Percentiles rank a stretch among this genome's conserved stretches.
phyloP scores from a whole-genome alignment of 2,888 invertebrate genomes.

The Tachina grossa region DNA sequence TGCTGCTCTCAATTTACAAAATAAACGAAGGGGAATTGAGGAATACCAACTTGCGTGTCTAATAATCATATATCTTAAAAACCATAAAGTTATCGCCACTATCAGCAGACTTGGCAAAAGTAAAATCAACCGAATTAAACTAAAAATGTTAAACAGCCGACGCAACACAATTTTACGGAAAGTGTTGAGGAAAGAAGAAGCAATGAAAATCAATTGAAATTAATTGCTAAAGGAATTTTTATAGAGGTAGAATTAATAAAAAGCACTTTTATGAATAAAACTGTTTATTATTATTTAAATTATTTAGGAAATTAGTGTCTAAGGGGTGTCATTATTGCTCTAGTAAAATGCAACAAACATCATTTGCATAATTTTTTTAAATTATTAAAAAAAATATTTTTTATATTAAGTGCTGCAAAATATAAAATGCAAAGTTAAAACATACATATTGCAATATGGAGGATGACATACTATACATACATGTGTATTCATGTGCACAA shows the following conservation, averaged over 20 bases:
- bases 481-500: no score
- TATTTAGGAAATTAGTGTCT: background rate
- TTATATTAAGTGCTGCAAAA: background rate
- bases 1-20: constrained; percentile 5
- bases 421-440: no score
- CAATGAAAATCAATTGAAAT: constrained; percentile 63
- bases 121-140: constrained; percentile 36
- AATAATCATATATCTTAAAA: constrained; percentile 67
- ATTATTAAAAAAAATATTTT: no score
- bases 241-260: constrained; percentile 64
- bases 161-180: constrained; percentile 32
- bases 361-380: background rate
- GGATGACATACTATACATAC: no score
- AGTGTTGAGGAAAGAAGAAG: constrained; percentile 13
- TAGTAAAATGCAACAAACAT: background rate
- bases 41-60: constrained; percentile 54
- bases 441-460: no score
- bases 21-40: constrained; percentile 1
- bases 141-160: constrained; percentile 37
- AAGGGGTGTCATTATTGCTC: constrained; percentile 11
- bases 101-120: constrained; percentile 32
- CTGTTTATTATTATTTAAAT: background rate
- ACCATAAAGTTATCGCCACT: constrained; percentile 38
- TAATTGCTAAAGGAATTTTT: constrained; percentile 53
- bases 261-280: background rate